Evolutionary conservation across 2,113 vertebrate genomes (phyloP).

Genomic region (Epinephelus moara): DNA sequence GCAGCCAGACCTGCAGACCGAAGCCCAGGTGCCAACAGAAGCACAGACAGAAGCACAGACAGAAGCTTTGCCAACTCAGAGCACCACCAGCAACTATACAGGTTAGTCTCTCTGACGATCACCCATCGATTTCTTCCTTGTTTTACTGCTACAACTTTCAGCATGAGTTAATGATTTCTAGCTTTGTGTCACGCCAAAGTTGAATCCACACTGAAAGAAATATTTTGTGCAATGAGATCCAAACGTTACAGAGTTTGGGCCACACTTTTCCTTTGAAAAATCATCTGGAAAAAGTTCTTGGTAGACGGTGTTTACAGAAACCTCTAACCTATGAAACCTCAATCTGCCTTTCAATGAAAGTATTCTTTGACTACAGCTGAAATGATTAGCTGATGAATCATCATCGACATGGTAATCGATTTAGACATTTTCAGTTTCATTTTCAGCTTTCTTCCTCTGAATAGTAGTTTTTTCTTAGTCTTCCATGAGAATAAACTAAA

Average conservation of each 20-base stretch:
- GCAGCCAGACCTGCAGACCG: constrained; percentile 76
- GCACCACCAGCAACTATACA: constrained; percentile 78
- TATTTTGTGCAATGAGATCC: neutral
- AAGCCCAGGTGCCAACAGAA: constrained; percentile 38
- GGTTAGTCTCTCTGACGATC: constrained; percentile 59
- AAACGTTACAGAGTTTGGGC: neutral
- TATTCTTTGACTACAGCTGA: no score
- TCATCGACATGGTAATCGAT: neutral
- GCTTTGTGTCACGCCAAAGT: neutral
- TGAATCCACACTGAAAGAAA: neutral
- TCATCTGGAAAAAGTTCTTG: neutral
- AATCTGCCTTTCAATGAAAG: neutral
- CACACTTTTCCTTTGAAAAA: neutral
- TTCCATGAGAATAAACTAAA: neutral
- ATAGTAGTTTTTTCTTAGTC: neutral
- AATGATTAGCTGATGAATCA: neutral
- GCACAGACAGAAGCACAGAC: constrained; percentile 12
- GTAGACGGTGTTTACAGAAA: neutral
- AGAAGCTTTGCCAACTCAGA: constrained; percentile 41
- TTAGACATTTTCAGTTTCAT: neutral
- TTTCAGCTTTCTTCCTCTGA: neutral
- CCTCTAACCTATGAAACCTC: neutral
- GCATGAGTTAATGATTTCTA: neutral
- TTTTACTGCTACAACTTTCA: neutral
- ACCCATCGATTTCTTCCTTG: neutral